Conservation (phyloP, 2,797 vertebrate species). For the Natrix natrix region DNA sequence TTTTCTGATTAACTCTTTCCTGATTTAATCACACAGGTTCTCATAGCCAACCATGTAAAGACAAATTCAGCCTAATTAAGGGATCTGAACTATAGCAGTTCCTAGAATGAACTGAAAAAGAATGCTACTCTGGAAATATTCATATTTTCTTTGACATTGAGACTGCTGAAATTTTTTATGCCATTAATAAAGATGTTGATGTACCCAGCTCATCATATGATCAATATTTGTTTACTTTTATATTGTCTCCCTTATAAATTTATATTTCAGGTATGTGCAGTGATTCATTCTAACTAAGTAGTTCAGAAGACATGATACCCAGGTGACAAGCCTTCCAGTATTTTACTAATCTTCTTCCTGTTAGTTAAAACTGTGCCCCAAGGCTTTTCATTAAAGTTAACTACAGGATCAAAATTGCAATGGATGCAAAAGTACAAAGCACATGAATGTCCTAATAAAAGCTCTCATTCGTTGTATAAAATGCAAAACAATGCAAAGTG, state of each 20-base stretch:
- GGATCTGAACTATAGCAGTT: neutral
- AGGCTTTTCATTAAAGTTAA: neutral
- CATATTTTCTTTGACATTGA: neutral
- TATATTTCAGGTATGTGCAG: neutral
- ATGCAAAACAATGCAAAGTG: neutral
- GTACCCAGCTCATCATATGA: neutral
- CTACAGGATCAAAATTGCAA: neutral
- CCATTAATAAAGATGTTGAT: neutral
- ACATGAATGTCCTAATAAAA: neutral
- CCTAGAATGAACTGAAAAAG: neutral
- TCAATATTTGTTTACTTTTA: neutral
- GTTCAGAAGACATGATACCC: neutral
- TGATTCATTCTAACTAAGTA: neutral
- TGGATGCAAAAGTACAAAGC: neutral
- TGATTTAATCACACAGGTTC: neutral
- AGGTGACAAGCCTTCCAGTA: neutral
- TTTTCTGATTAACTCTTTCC: neutral
- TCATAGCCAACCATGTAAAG: neutral
- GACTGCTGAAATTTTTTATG: neutral
- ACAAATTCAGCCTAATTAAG: neutral
- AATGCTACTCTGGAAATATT: neutral
- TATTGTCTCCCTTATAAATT: neutral
- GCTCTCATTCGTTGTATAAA: neutral
- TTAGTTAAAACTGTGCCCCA: neutral
- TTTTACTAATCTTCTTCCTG: neutral